Evolutionary conservation across 2,113 vertebrate genomes (phyloP), one percentile per base, ranked within the genome.

Genomic region (Reinhardtius hippoglossoides): DNA sequence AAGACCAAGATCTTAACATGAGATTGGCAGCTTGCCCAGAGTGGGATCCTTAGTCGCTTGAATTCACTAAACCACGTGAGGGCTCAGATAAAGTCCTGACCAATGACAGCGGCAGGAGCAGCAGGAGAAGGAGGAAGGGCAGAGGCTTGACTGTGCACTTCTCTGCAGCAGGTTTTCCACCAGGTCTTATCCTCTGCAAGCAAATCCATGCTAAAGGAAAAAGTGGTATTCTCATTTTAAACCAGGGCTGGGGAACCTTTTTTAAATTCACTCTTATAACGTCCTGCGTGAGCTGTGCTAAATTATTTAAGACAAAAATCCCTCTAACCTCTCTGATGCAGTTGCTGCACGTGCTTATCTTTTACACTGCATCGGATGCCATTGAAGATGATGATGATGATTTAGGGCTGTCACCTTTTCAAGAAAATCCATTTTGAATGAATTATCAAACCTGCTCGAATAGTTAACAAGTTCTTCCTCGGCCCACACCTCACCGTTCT

Each of bases 21-120:
- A 78, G 81, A 55, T 74, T 91, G 83, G 86, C 85, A 60, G 75
- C 48, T 46, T 26, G 81, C 87, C 87, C 71, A 44, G 26, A 44
- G 83, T 86, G 55, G 80, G 78, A 87, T 87, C 85, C 77, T 87
- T 74, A 66, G 77, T 86, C 73, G 83, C 88, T 86, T 83, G 80
- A 85, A 58, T 85, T 81, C 71, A 80, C 63, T 58, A 2, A 84
- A 81, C 76, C 83, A 85, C 72, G 83, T 84, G 88, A 91, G 76
- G 64, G 78, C 77, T 88, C 63, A 65, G 80, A 82, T 82, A 81
- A 74, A 67, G 44, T 46, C 48, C 67, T 24, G 77, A 57, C 84
- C 86, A 91, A 86, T 87, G 81, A 68, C 81, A 79, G 14, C 37
- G 54, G 54, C 62, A 52, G 56, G 10, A 62, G 71, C 2, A 74